A percentile compares a stretch with the other conserved stretches of the same genome.
Conservation (phyloP, 1,140 invertebrate species). For the Papilio polytes region DNA sequence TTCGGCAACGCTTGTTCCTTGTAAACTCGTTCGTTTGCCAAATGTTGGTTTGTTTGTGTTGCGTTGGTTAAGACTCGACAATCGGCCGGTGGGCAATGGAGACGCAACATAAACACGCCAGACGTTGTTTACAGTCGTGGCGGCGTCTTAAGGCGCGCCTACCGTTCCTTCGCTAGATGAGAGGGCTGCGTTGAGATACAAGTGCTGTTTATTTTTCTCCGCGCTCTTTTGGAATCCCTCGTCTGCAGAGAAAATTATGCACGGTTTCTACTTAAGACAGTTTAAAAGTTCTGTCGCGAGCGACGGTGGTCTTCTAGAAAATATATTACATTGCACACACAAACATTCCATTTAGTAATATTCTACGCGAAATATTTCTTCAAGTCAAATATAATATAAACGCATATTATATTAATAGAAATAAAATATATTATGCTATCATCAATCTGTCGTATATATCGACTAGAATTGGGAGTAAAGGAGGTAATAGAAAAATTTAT, state of each 20-base stretch:
- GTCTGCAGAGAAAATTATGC: conserved; percentile 65
- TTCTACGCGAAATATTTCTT: neutral
- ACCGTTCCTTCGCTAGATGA: conserved; percentile 62
- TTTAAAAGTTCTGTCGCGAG: conserved; percentile 51
- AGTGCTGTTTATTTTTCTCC: conserved; percentile 75
- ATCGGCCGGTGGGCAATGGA: conserved; percentile 47
- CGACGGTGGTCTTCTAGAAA: conserved; percentile 30
- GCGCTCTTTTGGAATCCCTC: conserved; percentile 64
- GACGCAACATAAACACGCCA: conserved; percentile 61
- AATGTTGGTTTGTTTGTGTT: conserved; percentile 41
- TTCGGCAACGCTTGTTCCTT: conserved; percentile 21
- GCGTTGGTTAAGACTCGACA: conserved; percentile 50
- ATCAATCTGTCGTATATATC: neutral
- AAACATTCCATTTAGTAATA: conserved; percentile 1
- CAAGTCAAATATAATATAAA: neutral
- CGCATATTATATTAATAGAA: neutral
- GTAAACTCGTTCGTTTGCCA: conserved; percentile 38
- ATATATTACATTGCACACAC: conserved; percentile 23
- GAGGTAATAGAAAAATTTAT: neutral
- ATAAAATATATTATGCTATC: neutral
- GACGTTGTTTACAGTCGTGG: conserved; percentile 66
- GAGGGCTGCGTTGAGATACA: conserved; percentile 72
- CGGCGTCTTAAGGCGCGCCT: conserved; percentile 66
- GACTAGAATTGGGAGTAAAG: neutral
- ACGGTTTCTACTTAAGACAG: conserved; percentile 65